A percentile compares a stretch with the other conserved stretches of the same genome.
phyloP scores from a whole-genome alignment of 2,113 vertebrate genomes.

The Ginglymostoma cirratum region DNA sequence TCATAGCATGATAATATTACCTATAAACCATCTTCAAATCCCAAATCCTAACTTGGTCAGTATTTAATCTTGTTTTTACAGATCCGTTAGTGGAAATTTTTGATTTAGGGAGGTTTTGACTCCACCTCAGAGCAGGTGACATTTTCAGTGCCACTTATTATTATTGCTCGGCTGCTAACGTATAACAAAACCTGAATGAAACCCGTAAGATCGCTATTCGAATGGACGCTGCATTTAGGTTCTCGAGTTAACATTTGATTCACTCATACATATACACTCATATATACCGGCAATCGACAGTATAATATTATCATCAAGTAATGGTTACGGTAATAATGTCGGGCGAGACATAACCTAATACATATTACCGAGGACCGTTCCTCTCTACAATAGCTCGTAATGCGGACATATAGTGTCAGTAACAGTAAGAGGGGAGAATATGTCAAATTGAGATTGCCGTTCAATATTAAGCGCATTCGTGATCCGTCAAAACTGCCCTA shows the following conservation, averaged over 20 bases:
- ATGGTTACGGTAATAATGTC: neutral
- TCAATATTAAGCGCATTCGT: neutral
- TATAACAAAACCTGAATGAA: too few species aligned
- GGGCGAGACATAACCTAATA: neutral
- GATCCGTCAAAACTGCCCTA: neutral
- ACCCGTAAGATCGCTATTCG: neutral
- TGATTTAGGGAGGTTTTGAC: neutral
- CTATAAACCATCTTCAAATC: neutral
- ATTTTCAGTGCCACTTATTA: neutral
- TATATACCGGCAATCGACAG: neutral
- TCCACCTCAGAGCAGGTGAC: neutral
- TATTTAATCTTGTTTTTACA: neutral
- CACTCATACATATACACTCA: neutral
- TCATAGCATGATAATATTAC: neutral
- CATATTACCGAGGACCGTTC: neutral
- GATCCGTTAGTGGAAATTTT: neutral
- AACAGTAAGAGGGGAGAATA: neutral
- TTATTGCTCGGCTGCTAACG: neutral
- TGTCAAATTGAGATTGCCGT: neutral
- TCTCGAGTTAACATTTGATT: neutral
- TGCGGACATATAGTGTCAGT: neutral
- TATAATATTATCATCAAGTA: neutral
- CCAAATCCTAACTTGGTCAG: neutral
- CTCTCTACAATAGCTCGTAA: neutral
- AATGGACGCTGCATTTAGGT: neutral